Conservation (phyloP, 2,888 invertebrate species). For the Macaria liturata region DNA sequence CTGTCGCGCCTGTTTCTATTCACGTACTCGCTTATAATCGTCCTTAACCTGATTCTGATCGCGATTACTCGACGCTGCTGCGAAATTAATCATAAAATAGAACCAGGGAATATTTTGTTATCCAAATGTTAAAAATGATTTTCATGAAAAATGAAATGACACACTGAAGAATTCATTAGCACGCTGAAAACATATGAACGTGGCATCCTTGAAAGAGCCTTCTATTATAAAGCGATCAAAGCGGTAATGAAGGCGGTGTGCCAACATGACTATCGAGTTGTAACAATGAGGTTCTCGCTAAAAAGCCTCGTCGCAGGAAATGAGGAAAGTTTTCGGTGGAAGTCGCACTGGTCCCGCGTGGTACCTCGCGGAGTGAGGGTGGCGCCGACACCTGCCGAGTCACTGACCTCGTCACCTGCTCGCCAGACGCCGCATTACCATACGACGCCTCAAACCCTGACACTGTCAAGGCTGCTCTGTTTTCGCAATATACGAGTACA, state of each 20-base stretch:
- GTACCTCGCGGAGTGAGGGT: constrained; percentile 38
- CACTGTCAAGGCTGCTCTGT: constrained; percentile 38
- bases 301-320: constrained; percentile 43
- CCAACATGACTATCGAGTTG: constrained; percentile 29
- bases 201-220: constrained; percentile 3
- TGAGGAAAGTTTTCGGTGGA: constrained; percentile 45
- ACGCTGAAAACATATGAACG: constrained; percentile 5
- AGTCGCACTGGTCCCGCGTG: constrained; percentile 24
- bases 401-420: constrained; percentile 77
- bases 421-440: constrained; percentile 58
- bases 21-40: constrained; percentile 38
- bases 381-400: constrained; percentile 60
- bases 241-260: constrained; percentile 12
- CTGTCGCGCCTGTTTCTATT: constrained; percentile 47
- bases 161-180: background rate
- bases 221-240: constrained; percentile 12
- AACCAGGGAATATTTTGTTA: too few relatives aligned
- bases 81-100: too few relatives aligned
- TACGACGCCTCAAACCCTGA: constrained; percentile 47
- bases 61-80: background rate
- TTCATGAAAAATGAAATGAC: too few relatives aligned
- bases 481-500: background rate
- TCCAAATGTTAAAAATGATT: too few relatives aligned
- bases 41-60: constrained; percentile 48
- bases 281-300: constrained; percentile 24